Conservation (phyloP, 1,140 invertebrate species). For the Diorhabda carinulata region DNA sequence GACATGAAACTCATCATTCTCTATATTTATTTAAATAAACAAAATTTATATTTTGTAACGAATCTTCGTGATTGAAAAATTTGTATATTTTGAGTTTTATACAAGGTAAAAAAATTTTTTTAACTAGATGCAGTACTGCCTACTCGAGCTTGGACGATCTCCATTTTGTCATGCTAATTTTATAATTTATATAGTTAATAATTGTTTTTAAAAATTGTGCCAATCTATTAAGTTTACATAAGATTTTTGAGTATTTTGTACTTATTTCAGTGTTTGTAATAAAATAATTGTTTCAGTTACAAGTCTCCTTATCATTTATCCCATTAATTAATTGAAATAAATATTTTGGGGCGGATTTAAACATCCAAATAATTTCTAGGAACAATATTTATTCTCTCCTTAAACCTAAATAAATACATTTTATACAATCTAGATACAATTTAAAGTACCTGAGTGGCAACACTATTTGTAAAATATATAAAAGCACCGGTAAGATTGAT, state of each 20-base stretch:
- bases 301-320: too few relatives aligned
- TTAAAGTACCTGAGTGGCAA: constrained; percentile 64
- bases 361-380: not conserved
- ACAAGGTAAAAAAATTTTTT: too few relatives aligned
- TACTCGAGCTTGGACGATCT: not conserved
- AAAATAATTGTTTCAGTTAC: not conserved
- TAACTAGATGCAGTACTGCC: not conserved
- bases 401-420: constrained; percentile 11
- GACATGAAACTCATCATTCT: too few relatives aligned
- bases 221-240: not conserved
- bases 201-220: not conserved
- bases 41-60: too few relatives aligned
- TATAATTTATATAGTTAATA: not conserved
- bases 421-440: constrained; percentile 14
- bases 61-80: too few relatives aligned
- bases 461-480: constrained; percentile 73
- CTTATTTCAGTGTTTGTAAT: not conserved
- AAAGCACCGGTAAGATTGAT: constrained; percentile 75
- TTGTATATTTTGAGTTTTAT: too few relatives aligned
- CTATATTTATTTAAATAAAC: too few relatives aligned
- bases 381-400: not conserved
- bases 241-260: constrained; percentile 3
- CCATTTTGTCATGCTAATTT: not conserved
- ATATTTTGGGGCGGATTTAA: not conserved
- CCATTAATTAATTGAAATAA: too few relatives aligned